Base-by-base conservation (phyloP, 2,797 vertebrate species). In the Poeciliopsis paucimaculata region DNA sequence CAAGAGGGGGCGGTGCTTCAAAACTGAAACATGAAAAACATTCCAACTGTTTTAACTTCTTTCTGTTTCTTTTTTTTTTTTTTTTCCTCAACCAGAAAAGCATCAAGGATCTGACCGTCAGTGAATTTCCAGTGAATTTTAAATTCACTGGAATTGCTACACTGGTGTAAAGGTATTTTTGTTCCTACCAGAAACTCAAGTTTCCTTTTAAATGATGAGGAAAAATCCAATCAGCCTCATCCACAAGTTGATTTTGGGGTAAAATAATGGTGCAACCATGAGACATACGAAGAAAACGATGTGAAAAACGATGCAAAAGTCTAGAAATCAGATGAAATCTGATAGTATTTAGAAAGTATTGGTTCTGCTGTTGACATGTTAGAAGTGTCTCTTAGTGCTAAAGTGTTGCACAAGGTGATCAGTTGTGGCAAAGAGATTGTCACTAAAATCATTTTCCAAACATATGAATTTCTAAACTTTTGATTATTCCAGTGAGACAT, bases 11-110 rank as follows among this genome's bases (percentile, higher is more conserved):
- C 74, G 70, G 60, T 10, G 41, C 72, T 77, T 57, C 55, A 31
- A 31, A n/a, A 60, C 34, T 41, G n/a, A 80, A 60, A 49, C 31
- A 73, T 90, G 75, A 83, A 72, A 89, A 71, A n/a, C 81, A 80
- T 55, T 75, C 26, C 10, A 66, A 23, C 47, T 74, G 70, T 77
- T 77, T 28, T 55, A 75, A 60, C 75, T 66, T 74, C 72, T 41
- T 34, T n/a, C 20, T 28, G 12, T 28, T 57, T 57, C 12, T 13
- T 13, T 60, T 28, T 28, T 12, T 26, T 15, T 57, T 13, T 51
- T 39, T 47, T 47, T 47, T 1, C 1, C 46, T 23, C 18, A 55
- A 34, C 62, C 16, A 18, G 16, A 20, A 64, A 64, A 36, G 0
- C 6, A 1, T 18, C 60, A 64, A 18, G 31, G 31, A 64, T 64